A percentile compares a stretch with the other conserved stretches of the same genome.
phyloP scores from a whole-genome alignment of 2,113 vertebrate species.

The Notechis scutatus region DNA sequence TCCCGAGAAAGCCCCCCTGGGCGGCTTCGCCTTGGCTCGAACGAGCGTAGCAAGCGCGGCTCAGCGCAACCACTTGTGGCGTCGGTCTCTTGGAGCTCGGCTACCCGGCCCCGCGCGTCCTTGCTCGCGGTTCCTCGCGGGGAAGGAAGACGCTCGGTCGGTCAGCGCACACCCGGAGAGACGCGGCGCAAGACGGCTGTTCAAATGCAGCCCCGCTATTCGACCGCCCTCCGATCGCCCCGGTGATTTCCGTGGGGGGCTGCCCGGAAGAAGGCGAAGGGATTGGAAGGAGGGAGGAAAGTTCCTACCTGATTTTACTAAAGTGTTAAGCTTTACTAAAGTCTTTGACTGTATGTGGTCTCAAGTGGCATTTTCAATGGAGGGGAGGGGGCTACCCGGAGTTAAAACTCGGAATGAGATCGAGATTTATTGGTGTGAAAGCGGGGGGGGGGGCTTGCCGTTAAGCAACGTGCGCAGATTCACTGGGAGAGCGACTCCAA shows the following conservation, averaged over 20 bases:
- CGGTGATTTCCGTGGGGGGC: background rate
- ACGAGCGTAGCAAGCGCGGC: too few species aligned
- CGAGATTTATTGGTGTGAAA: background rate
- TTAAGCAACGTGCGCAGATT: background rate
- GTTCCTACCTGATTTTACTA: background rate
- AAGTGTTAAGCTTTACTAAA: background rate
- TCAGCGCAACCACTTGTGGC: slow-evolving; percentile 16
- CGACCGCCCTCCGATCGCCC: background rate
- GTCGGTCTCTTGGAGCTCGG: background rate
- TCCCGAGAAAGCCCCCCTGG: background rate
- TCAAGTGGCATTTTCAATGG: background rate
- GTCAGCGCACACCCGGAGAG: background rate
- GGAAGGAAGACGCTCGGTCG: background rate
- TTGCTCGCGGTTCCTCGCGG: background rate
- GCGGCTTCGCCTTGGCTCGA: background rate
- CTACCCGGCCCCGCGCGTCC: background rate
- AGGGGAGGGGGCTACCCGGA: background rate
- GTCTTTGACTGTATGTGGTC: background rate
- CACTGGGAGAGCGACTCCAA: background rate
- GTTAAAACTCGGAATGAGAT: background rate
- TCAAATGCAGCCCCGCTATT: background rate
- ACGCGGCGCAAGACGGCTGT: background rate
- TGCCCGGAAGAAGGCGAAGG: background rate
- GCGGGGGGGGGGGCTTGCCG: background rate
- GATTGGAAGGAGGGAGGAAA: background rate